Conservation (phyloP, 2,797 vertebrate genomes). For the Coregonus suidteri region DNA sequence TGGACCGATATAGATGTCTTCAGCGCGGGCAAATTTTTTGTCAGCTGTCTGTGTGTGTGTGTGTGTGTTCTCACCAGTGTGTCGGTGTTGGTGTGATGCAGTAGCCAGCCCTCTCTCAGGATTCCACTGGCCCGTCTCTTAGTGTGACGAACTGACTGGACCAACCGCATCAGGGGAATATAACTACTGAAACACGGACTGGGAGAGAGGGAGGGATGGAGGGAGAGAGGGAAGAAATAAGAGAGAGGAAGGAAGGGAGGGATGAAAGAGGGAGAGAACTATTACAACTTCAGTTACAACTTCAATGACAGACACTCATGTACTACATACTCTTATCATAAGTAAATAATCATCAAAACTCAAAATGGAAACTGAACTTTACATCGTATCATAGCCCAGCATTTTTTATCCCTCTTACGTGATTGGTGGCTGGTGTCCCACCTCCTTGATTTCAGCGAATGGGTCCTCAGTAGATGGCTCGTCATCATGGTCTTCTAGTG, state of each 20-base stretch:
- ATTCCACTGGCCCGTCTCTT: constrained; percentile 66
- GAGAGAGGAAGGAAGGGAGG: background rate
- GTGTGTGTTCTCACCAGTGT: constrained; percentile 61
- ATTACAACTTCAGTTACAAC: background rate
- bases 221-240: background rate
- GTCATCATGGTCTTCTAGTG: constrained; percentile 47
- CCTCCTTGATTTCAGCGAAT: constrained; percentile 17
- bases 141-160: constrained; percentile 74
- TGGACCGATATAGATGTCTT: no score
- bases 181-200: constrained; percentile 73
- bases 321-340: background rate
- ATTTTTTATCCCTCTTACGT: constrained; percentile 54
- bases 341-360: background rate
- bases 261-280: no score
- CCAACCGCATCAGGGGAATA: constrained; percentile 80
- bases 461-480: constrained; percentile 43
- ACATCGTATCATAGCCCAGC: background rate
- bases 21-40: no score
- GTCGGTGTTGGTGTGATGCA: constrained; percentile 75
- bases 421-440: constrained; percentile 41
- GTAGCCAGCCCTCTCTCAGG: constrained; percentile 75
- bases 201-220: background rate
- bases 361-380: background rate
- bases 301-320: background rate
- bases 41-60: background rate